A percentile compares a stretch with the other conserved stretches of the same genome.
Conservation (phyloP, 2,113 vertebrate genomes). For the Hydrochoerus hydrochaeris region DNA sequence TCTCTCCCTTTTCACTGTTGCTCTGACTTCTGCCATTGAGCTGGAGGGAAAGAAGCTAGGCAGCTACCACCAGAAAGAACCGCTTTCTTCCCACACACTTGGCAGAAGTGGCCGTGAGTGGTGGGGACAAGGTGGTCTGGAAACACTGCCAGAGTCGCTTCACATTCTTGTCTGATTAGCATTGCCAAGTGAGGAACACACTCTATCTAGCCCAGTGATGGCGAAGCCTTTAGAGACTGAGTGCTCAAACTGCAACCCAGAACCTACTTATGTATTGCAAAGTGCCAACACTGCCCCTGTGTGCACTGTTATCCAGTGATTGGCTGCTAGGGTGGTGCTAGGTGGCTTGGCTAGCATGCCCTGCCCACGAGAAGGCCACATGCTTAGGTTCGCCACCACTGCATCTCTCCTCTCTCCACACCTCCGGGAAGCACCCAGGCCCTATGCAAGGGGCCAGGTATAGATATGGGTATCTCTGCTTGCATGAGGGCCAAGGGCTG, state of each 20-base stretch:
- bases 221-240: neutral
- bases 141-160: neutral
- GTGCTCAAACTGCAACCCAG: neutral
- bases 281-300: neutral
- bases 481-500: no score
- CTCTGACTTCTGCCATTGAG: neutral
- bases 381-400: neutral
- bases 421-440: rapidly evolving
- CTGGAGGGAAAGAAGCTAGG: neutral
- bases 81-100: neutral
- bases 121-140: neutral
- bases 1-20: neutral
- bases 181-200: rapidly evolving
- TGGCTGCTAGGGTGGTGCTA: neutral
- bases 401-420: neutral
- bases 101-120: neutral
- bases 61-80: neutral
- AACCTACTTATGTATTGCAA: neutral
- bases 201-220: neutral
- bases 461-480: neutral
- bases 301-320: neutral
- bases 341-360: neutral
- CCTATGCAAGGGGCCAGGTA: neutral
- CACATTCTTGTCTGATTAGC: neutral
- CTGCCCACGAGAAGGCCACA: neutral